A percentile compares a stretch with the other conserved stretches of the same genome.
Evolutionary conservation across 1,140 invertebrate species (phyloP).

Genomic region (Lasioglossum albipes): DNA sequence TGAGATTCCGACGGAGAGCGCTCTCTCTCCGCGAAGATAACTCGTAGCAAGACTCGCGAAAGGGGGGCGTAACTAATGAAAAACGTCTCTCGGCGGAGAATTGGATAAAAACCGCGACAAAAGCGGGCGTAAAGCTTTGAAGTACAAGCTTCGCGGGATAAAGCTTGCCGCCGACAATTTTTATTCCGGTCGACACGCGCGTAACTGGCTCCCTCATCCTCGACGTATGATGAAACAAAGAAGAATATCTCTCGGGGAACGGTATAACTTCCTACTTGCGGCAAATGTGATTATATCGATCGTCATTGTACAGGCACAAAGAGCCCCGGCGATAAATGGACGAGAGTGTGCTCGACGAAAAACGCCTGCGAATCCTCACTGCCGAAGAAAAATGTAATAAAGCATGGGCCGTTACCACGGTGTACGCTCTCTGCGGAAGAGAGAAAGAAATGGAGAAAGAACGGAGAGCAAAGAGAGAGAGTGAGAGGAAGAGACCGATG

Average conservation of each 20-base stretch:
- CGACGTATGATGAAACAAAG: constrained; percentile 47
- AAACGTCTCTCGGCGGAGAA: not conserved
- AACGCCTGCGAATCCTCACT: constrained; percentile 40
- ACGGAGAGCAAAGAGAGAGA: not conserved
- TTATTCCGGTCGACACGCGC: constrained; percentile 30
- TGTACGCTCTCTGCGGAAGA: not conserved
- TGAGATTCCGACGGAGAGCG: not conserved
- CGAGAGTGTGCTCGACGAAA: constrained; percentile 35
- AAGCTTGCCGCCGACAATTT: constrained; percentile 27
- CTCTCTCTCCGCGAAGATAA: not conserved
- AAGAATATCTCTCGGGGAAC: constrained; percentile 46
- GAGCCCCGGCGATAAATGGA: constrained; percentile 10
- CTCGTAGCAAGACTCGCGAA: not conserved
- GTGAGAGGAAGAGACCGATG: not conserved
- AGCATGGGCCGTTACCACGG: not conserved
- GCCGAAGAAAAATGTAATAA: constrained; percentile 33
- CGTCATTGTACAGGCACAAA: constrained; percentile 52
- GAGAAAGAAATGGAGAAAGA: not conserved
- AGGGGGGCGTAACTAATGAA: constrained; percentile 1
- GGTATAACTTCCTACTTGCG: constrained; percentile 49
- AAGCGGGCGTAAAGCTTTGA: constrained; percentile 21
- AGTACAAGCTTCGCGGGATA: not conserved
- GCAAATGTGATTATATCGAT: constrained; percentile 60
- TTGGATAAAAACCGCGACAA: constrained; percentile 13
- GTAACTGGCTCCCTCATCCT: constrained; percentile 26